Evolutionary conservation across 2,113 vertebrate species (phyloP).

Genomic region (Macrotis lagotis): DNA sequence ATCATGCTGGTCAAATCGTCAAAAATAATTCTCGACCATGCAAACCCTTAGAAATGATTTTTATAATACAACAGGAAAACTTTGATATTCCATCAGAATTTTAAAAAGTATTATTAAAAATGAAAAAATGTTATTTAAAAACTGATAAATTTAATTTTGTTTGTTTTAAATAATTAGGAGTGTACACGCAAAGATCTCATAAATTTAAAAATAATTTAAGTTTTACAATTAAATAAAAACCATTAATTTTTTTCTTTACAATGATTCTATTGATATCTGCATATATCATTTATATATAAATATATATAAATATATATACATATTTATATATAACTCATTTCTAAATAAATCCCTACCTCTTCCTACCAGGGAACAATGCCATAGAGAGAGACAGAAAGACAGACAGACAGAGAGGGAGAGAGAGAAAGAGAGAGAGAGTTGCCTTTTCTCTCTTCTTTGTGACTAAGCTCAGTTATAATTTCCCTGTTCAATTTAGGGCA

Average conservation of each 20-base stretch:
- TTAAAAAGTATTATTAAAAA: neutral
- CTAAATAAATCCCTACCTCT: no score
- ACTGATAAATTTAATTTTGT: neutral
- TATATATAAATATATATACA: no score
- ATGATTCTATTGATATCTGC: neutral
- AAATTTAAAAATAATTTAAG: neutral
- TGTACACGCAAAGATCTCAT: neutral
- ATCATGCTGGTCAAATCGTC: neutral
- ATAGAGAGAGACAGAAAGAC: neutral
- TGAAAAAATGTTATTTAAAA: neutral
- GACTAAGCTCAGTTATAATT: neutral
- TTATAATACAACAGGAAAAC: neutral
- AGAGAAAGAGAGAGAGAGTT: neutral
- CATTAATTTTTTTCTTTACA: neutral
- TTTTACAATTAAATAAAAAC: no score
- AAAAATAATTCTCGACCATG: neutral
- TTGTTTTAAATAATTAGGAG: neutral
- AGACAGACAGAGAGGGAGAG: neutral
- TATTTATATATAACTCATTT: neutral
- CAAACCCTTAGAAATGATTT: neutral
- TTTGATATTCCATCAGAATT: neutral
- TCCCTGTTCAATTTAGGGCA: neutral
- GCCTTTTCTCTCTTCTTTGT: neutral
- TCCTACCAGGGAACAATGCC: neutral
- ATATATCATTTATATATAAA: no score